Evolutionary conservation across 2,888 invertebrate genomes (phyloP).

Genomic region (Prostheceraeus crozeri): DNA sequence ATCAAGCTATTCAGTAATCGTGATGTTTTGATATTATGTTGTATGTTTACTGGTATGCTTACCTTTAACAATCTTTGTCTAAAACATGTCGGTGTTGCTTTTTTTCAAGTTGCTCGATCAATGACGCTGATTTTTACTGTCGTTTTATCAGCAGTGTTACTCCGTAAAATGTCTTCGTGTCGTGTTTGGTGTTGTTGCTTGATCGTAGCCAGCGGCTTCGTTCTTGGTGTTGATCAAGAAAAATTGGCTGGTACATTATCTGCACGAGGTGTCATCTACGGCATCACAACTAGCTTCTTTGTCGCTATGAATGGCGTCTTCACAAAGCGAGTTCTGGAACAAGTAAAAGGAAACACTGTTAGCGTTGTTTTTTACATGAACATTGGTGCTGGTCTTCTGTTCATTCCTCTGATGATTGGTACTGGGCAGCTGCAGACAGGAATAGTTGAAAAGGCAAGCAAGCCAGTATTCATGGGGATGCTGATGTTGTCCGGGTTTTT

Average conservation of each 20-base stretch:
- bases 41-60: conserved; percentile 48
- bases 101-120: conserved; percentile 55
- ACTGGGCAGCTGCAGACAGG: conserved; percentile 47
- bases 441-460: too few species aligned
- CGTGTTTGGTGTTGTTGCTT: conserved; percentile 47
- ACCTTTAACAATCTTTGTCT: conserved; percentile 55
- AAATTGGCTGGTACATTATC: conserved; percentile 49
- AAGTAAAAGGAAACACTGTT: conserved; percentile 47
- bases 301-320: conserved; percentile 53
- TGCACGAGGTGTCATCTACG: conserved; percentile 50
- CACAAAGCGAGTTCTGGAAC: conserved; percentile 49
- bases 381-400: conserved; percentile 47
- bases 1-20: conserved; percentile 41
- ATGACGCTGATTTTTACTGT: conserved; percentile 55
- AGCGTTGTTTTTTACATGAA: conserved; percentile 51
- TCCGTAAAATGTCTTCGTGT: conserved; percentile 45
- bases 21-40: conserved; percentile 47
- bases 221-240: conserved; percentile 54
- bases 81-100: conserved; percentile 54
- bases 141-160: conserved; percentile 47
- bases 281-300: conserved; percentile 51
- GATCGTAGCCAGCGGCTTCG: conserved; percentile 50
- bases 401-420: conserved; percentile 48
- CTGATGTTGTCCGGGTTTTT: conserved; percentile 48
- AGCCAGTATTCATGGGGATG: conserved; percentile 46